Conservation (phyloP, 2,797 vertebrate species). For the Peromyscus melanophrys region DNA sequence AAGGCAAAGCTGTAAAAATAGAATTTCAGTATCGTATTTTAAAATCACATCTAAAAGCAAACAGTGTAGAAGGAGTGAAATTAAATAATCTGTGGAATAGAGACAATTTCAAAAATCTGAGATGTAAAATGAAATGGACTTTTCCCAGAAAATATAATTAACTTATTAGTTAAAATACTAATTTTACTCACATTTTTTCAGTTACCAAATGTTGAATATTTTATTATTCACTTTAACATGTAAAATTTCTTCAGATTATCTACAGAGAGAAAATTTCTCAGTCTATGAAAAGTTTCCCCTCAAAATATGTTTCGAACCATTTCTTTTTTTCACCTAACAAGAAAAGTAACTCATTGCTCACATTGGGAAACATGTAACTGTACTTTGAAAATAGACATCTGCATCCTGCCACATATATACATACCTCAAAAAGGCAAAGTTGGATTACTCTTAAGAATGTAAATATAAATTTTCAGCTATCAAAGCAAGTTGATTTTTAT, state of each 20-base stretch:
- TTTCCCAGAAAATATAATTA: neutral
- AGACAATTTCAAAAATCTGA: neutral
- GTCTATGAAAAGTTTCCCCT: neutral
- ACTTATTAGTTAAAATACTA: neutral
- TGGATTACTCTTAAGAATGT: constrained; percentile 4
- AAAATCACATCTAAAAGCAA: constrained; percentile 55
- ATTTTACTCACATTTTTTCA: neutral
- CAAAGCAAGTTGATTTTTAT: constrained; percentile 37
- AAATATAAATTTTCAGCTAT: constrained; percentile 36
- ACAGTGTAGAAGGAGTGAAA: neutral
- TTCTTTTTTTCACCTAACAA: neutral
- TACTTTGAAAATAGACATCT: neutral
- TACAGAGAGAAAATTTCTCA: neutral
- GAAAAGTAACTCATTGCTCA: neutral
- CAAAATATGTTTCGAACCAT: neutral
- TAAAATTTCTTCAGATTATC: constrained; percentile 1
- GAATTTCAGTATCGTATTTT: constrained; percentile 11
- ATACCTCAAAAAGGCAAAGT: neutral
- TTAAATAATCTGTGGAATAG: neutral
- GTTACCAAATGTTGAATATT: neutral
- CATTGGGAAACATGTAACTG: neutral
- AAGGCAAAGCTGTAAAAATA: constrained; percentile 47
- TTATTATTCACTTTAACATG: neutral
- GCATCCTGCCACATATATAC: neutral
- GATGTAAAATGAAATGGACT: neutral